Evolutionary conservation across 2,888 invertebrate genomes (phyloP), one percentile per base, ranked within the genome.

Genomic region (Spodoptera littoralis): DNA sequence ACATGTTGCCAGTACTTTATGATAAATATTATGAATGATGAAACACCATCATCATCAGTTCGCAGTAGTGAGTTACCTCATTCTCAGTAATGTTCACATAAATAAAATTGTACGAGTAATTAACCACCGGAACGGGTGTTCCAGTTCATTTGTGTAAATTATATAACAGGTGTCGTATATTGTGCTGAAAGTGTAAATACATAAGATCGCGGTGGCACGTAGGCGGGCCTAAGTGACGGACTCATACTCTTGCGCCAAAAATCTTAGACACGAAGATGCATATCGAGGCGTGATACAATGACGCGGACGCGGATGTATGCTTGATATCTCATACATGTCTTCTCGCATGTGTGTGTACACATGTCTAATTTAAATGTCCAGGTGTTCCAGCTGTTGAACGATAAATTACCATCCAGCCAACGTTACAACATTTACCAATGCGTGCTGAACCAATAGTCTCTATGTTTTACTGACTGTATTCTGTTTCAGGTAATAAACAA

Each of bases 171-270:
- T 60, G 45, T 50, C 51, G 47, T 51, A 54, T 51, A 52, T 63
- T 56, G 46, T 63, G 53, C 46, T 36, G 41, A 57, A 57, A 62
- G 57, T 56, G 48, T 62, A 66, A 65, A 65, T 42, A 66, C 24
- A 57, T 50, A 36, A 51, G 43, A 51, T 47, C 69, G 56, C 70
- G 36, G 9, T 79, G 68, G 72, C 30, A 71, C 49, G 77, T 77
- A 76, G 77, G 78, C 64, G 76, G 65, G 11, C 24, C 13, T 54
- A 49, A 54, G 11, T 78, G 71, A 76, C 74, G 53, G 56, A 77
- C 47, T 65, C 56, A 63, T 63, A 56, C 48, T 51, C 57, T 51
- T 61, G 67, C 64, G 83, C 81, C 86, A 84, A 85, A 80, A 79
- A 82, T 81, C 55, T 73, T 51, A 67, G 75, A 64, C 66, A 65